phyloP scores from a whole-genome alignment of 2,888 invertebrate genomes.

The Tetanocera ferruginea region DNA sequence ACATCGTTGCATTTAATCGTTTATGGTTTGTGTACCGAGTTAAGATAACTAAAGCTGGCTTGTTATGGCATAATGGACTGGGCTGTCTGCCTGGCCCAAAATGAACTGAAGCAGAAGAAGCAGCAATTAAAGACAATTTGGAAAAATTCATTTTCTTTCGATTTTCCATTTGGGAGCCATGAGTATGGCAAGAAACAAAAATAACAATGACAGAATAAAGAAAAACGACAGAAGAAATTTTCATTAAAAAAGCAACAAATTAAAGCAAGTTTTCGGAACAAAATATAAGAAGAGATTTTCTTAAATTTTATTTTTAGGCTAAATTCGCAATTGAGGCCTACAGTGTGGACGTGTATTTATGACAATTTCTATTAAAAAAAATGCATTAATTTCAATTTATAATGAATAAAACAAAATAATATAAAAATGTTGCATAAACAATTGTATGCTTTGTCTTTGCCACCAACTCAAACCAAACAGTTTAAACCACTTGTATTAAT shows the following conservation, averaged over 20 bases:
- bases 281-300: no score
- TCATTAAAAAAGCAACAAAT: no score
- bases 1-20: conserved; percentile 34
- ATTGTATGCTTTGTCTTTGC: background rate
- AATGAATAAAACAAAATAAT: background rate
- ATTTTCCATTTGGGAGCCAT: background rate
- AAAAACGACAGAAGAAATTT: no score
- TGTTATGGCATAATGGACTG: background rate
- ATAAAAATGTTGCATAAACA: conserved; percentile 12
- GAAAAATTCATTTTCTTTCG: conserved; percentile 1
- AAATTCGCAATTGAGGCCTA: no score
- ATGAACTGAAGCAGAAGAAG: conserved; percentile 4
- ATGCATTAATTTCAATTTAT: background rate
- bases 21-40: conserved; percentile 28
- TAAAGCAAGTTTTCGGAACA: no score
- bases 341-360: no score
- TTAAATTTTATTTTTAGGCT: no score
- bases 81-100: background rate
- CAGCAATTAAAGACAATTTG: conserved; percentile 24
- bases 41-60: background rate
- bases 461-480: background rate
- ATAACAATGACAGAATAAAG: no score
- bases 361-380: background rate
- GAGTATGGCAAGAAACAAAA: no score
- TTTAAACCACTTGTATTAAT: conserved; percentile 28